Conservation (phyloP, 2,888 invertebrate species). For the Allygus modestus region DNA sequence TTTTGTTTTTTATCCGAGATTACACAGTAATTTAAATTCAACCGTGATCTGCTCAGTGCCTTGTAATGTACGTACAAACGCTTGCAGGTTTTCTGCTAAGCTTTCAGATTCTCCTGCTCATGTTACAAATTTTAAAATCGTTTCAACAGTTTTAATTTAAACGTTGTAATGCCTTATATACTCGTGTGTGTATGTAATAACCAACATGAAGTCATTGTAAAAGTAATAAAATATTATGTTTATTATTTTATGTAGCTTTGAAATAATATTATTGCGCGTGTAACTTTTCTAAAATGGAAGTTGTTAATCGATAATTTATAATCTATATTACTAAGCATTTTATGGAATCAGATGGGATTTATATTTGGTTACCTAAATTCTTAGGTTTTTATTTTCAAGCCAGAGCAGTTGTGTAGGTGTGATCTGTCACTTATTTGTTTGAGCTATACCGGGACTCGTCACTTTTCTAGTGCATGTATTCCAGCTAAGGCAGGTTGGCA, state of each 20-base stretch:
- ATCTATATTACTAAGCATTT: too few relatives aligned
- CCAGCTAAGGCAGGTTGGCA: neutral
- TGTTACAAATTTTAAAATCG: neutral
- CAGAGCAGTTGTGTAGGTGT: too few relatives aligned
- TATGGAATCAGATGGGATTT: too few relatives aligned
- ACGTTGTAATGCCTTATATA: neutral
- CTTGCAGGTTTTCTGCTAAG: neutral
- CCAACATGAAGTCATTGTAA: neutral
- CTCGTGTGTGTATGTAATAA: neutral
- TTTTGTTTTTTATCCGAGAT: neutral
- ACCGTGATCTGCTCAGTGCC: slow-evolving; percentile 16
- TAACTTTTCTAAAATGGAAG: too few relatives aligned
- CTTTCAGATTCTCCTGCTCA: neutral
- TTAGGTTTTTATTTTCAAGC: neutral
- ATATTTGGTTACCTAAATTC: neutral
- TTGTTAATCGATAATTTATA: too few relatives aligned
- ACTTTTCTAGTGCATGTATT: neutral
- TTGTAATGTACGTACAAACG: neutral
- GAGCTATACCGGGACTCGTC: too few relatives aligned
- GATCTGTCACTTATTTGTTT: too few relatives aligned
- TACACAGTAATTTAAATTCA: neutral
- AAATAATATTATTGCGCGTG: too few relatives aligned
- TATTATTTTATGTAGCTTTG: too few relatives aligned
- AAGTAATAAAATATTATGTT: too few relatives aligned
- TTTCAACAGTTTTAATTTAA: neutral